These are phyloP conservation scores for Scomber japonicus DNA, from an alignment of 2,113 vertebrate species.

Conservation along the genomic window DNA sequence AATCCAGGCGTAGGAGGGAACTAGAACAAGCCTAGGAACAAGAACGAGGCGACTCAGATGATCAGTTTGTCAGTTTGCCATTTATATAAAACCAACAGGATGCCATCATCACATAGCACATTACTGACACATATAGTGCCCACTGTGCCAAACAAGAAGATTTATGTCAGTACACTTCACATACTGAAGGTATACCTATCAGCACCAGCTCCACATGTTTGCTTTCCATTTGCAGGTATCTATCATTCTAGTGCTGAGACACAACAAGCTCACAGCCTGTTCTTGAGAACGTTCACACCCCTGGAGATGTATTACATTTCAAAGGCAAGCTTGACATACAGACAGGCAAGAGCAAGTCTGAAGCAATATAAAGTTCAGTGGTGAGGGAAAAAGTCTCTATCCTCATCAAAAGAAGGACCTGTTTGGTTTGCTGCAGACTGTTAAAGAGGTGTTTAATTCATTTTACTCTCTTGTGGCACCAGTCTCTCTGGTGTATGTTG, in stretches of 20 bases:
- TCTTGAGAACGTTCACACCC: constrained; percentile 49
- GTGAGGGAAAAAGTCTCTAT: constrained; percentile 1
- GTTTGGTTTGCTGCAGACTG: constrained; percentile 25
- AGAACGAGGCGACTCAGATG: constrained; percentile 51
- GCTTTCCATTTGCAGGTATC: constrained; percentile 63
- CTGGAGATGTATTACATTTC: constrained; percentile 74
- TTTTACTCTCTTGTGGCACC: constrained; percentile 48
- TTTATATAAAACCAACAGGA: constrained; percentile 24
- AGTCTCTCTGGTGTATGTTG: constrained; percentile 60
- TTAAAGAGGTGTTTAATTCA: constrained; percentile 64
- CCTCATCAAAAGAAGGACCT: constrained; percentile 32
- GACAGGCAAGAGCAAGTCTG: constrained; percentile 67
- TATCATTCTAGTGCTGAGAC: constrained; percentile 59
- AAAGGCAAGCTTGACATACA: constrained; percentile 66
- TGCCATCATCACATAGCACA: constrained; percentile 16
- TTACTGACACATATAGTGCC: neutral
- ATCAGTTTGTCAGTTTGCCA: constrained; percentile 27
- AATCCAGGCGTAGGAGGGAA: constrained; percentile 58
- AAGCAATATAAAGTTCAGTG: constrained; percentile 34
- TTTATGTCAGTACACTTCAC: constrained; percentile 7
- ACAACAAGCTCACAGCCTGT: constrained; percentile 54
- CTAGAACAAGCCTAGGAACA: constrained; percentile 53
- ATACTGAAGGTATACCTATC: constrained; percentile 39
- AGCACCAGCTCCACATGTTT: constrained; percentile 59
- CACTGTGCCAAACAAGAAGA: constrained; percentile 6